phyloP scores from a whole-genome alignment of 1,140 invertebrate species.

The Rhopalosiphum padi region DNA sequence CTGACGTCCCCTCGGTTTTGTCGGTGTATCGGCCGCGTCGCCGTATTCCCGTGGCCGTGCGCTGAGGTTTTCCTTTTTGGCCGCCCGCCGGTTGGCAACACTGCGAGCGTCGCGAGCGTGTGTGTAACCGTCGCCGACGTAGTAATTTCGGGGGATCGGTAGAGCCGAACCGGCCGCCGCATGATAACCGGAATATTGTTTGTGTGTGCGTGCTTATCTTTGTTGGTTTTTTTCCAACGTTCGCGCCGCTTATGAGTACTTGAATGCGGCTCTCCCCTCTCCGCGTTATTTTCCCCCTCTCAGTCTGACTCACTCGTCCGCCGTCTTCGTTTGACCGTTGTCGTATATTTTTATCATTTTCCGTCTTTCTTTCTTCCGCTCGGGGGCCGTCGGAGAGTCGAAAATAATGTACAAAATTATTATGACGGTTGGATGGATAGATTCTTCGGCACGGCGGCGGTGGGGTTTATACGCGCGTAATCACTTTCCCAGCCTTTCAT shows the following conservation, averaged over 20 bases:
- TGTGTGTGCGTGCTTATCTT: conserved; percentile 41
- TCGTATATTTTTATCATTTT: background rate
- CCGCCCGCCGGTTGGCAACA: conserved; percentile 37
- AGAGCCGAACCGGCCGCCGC: conserved; percentile 39
- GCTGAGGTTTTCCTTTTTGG: background rate
- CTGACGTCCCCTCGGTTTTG: background rate
- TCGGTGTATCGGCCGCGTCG: background rate
- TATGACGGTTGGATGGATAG: background rate
- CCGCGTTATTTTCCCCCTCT: background rate
- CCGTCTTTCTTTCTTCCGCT: background rate
- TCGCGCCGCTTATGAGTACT: background rate
- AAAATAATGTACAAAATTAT: background rate
- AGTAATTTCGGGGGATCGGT: conserved; percentile 48
- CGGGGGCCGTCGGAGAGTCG: background rate
- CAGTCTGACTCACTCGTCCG: background rate
- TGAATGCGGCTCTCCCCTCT: background rate
- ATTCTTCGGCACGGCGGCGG: background rate
- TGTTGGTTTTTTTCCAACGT: conserved; percentile 32
- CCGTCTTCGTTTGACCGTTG: background rate
- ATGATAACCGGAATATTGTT: conserved; percentile 51
- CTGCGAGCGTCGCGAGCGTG: background rate
- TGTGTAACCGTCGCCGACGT: conserved; percentile 15
- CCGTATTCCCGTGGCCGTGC: background rate
- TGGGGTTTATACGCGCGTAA: background rate
- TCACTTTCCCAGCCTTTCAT: conserved; percentile 40